Base-by-base conservation (phyloP, 2,113 vertebrate species). In the Charina bottae region DNA sequence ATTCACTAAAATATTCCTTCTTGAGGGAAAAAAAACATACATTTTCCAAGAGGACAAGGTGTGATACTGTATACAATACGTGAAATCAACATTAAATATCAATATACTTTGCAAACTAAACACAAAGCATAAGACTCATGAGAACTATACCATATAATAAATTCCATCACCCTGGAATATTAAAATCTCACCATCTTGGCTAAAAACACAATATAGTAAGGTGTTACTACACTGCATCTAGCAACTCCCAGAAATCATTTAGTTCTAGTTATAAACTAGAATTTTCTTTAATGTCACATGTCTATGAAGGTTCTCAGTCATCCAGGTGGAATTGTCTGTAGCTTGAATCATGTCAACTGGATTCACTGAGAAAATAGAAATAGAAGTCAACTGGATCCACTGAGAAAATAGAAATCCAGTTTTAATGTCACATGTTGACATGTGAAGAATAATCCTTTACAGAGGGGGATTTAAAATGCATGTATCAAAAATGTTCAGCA, bases 1-100 rank as follows among this genome's bases (percentile, higher is more conserved):
- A 97, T 95, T 99, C 99, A 17, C 97, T 93, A 95, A 98, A 99
- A 56, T 97, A 97, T 95, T 97, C 97, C 95, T 98, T 98, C 99
- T 99, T 97, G 91, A 97, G 97, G 95, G 91, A 90, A 96, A 33
- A 49, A 93, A 94, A 93, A 12, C 84, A 54, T 3, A 54, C 0
- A 3, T 72, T 93, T 64, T 87, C 92, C 56, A 93, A 93, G 23
- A 53, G 83, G 24, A 26, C 26, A 49, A 17, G 26, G 1, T 85
- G 1, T 17, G 84, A 24, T 49, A 85, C 13, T 0, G 0, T 55
- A 15, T 1, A 26, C 46, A 49, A 55, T 19, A 33, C 33, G 53
- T 19, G 24, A n/a, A n/a, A 86, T 33, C 62, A 33, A 78, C 72
- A 10, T 33, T 54, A 49, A 88, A 15, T 88, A 53, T n/a, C 58